Evolutionary conservation across 2,888 invertebrate species (phyloP).

Genomic region (Pteria penguin): DNA sequence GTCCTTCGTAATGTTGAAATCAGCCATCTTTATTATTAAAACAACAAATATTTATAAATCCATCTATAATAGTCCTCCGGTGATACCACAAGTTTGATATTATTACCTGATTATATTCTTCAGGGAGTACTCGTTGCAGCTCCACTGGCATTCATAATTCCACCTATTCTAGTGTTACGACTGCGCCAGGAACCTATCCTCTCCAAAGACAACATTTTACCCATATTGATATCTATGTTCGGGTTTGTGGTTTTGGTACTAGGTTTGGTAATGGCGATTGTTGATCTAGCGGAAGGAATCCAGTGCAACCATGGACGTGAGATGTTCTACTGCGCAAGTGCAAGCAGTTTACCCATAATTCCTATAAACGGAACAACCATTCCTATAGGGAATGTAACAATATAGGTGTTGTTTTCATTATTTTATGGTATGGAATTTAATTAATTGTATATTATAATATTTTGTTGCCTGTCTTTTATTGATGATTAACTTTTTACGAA

Average conservation of each 20-base stretch:
- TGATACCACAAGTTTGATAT: too few species aligned
- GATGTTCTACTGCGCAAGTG: conserved; percentile 83
- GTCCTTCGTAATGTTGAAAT: too few species aligned
- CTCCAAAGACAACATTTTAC: conserved; percentile 86
- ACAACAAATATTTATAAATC: neutral
- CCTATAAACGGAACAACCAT: too few species aligned
- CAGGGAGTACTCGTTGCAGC: conserved; percentile 91
- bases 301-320: conserved; percentile 85
- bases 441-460: too few species aligned
- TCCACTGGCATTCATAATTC: conserved; percentile 90
- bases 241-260: conserved; percentile 85
- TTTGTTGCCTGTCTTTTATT: too few species aligned
- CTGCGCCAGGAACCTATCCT: conserved; percentile 86
- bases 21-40: neutral
- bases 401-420: too few species aligned
- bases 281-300: conserved; percentile 81
- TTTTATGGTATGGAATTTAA: too few species aligned
- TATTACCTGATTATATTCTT: too few species aligned
- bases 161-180: conserved; percentile 88
- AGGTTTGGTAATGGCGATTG: conserved; percentile 83
- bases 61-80: neutral
- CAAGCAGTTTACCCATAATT: neutral
- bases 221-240: conserved; percentile 86
- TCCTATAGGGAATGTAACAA: too few species aligned
- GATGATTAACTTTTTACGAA: too few species aligned